Evolutionary conservation across 2,797 vertebrate species (phyloP).

Genomic region (Enteromius argenteus): DNA sequence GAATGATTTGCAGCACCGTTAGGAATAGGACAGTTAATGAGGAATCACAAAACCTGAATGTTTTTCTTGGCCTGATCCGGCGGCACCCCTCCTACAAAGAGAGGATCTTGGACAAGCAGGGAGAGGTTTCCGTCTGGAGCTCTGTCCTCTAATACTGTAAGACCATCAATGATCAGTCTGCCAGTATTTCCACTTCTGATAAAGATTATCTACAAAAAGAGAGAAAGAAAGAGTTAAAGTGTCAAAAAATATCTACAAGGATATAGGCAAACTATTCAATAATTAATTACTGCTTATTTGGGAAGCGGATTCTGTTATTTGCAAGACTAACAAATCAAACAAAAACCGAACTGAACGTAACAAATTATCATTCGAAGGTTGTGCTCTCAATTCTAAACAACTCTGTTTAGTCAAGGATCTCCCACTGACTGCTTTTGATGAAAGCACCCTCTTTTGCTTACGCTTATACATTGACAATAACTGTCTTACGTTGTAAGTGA

Average conservation of each 20-base stretch:
- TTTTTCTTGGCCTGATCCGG: slow-evolving; percentile 86
- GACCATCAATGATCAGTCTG: slow-evolving; percentile 87
- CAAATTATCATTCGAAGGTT: neutral
- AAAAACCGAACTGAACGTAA: neutral
- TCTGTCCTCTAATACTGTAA: slow-evolving; percentile 82
- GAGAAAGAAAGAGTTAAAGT: slow-evolving; percentile 15
- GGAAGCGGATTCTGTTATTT: neutral
- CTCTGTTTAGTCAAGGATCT: neutral
- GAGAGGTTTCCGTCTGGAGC: slow-evolving; percentile 62
- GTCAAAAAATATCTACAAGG: neutral
- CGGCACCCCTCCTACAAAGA: slow-evolving; percentile 91
- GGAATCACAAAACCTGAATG: slow-evolving; percentile 82
- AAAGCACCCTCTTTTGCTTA: neutral
- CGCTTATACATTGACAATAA: neutral
- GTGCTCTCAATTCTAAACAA: neutral
- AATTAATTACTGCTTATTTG: neutral
- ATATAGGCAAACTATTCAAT: neutral
- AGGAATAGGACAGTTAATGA: neutral
- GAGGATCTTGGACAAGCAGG: slow-evolving; percentile 83
- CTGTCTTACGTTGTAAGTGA: neutral
- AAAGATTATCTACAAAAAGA: slow-evolving; percentile 82
- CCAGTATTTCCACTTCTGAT: slow-evolving; percentile 82
- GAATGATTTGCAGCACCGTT: neutral
- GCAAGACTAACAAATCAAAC: neutral
- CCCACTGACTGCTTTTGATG: neutral